Evolutionary conservation across 2,797 vertebrate genomes (phyloP), one percentile per base, ranked within the genome.

Genomic region (Syngnathus acus): DNA sequence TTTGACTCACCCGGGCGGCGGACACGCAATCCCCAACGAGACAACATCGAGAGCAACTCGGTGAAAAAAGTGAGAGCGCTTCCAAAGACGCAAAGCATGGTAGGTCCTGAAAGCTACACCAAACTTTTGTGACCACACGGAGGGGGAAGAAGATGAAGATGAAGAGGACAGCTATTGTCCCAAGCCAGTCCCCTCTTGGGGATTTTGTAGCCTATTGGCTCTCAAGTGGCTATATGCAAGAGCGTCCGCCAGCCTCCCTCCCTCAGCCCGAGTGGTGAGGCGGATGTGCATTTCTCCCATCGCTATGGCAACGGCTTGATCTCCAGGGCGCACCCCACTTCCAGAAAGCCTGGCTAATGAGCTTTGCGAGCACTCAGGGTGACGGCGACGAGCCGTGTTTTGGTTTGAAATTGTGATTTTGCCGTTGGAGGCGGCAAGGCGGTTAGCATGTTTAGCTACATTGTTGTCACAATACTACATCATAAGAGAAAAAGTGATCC

Each of bases 301-400:
- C 80, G 62, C 89, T 82, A 90, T 88, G 83, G 87, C 76, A 90
- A 91, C 90, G 76, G 71, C 84, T 81, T 85, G 82, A 87, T 88
- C 84, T 88, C 67, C 72, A 69, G 68, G 80, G 79, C 74, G 77
- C 75, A 74, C 76, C 73, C 66, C 23, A 67, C 65, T 82, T 80
- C 75, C 74, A 75, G 64, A 79, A 84, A 78, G 66, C 73, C 59
- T 70, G 19, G 42, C 66, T 72, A 77, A 78, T 47, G 67, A 81
- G 69, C 38, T 53, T 9, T 26, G 66, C 23, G 54, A 68, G 62
- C 45, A 37, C 57, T 59, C 62, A 19, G 60, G n/a, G 13, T 26
- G 42, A 63, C n/a, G 42, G 23, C 37, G 9, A 47, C 51, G 65
- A 62, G 38, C 10, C 0, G 9, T 9, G 11, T 40, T 48, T 47